These are phyloP conservation scores for Miichthys miiuy DNA, from an alignment of 2,797 vertebrate genomes.

Conservation along the genomic window DNA sequence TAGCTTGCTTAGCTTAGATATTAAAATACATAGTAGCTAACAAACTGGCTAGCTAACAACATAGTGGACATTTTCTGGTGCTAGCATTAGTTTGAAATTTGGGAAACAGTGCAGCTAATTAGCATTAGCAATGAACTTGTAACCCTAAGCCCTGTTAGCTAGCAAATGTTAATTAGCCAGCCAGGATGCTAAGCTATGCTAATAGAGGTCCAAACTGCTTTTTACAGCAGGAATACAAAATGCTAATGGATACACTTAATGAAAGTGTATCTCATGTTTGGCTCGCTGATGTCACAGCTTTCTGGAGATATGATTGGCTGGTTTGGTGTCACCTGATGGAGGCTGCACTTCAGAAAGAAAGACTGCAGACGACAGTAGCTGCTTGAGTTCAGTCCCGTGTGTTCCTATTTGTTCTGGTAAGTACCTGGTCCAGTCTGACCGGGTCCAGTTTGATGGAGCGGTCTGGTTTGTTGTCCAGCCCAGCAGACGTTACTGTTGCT, in stretches of 20 bases:
- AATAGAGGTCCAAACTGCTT: too few species aligned
- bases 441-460: neutral
- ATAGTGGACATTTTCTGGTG: neutral
- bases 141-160: neutral
- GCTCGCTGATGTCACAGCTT: neutral
- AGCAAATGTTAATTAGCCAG: neutral
- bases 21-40: neutral
- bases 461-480: neutral
- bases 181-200: neutral
- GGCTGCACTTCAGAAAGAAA: neutral
- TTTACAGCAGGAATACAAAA: neutral
- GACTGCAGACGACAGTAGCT: conserved; percentile 6
- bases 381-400: conserved; percentile 12
- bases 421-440: conserved; percentile 1
- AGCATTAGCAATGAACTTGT: neutral
- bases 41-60: neutral
- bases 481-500: neutral
- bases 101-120: neutral
- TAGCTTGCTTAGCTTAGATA: neutral
- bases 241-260: neutral
- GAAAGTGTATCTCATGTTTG: neutral
- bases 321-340: conserved; percentile 26
- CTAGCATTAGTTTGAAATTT: neutral
- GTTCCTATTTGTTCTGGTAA: conserved; percentile 7
- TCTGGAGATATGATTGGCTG: conserved; percentile 47